Evolutionary conservation across 2,888 invertebrate genomes (phyloP).

Genomic region (Plagodis dolabraria): DNA sequence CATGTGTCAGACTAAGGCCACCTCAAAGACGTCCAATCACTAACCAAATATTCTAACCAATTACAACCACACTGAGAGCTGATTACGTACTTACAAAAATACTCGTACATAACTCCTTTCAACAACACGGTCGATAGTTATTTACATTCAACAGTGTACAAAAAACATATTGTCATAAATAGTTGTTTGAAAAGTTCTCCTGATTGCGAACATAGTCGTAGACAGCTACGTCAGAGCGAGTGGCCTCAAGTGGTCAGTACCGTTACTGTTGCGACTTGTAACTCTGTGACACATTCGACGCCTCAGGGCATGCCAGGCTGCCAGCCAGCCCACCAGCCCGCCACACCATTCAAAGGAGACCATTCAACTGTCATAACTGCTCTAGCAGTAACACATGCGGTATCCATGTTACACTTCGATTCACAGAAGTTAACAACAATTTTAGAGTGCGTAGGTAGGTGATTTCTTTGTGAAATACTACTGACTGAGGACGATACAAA

Average conservation of each 20-base stretch:
- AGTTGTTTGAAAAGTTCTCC: conserved; percentile 15
- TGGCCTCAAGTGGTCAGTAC: conserved; percentile 23
- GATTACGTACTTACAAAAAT: too few relatives aligned
- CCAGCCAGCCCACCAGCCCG: conserved; percentile 1
- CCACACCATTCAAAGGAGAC: conserved; percentile 18
- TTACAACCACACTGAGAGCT: neutral
- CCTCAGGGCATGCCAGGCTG: conserved; percentile 8
- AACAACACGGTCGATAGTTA: too few relatives aligned
- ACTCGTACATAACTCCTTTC: conserved; percentile 1
- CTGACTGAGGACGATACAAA: too few relatives aligned
- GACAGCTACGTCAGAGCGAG: conserved; percentile 20
- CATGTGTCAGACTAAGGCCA: too few relatives aligned
- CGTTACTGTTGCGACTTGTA: conserved; percentile 20
- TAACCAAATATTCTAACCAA: neutral
- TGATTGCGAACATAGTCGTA: conserved; percentile 26
- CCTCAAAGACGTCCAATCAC: too few relatives aligned
- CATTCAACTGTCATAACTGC: conserved; percentile 28
- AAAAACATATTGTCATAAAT: conserved; percentile 21
- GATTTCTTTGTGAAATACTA: too few relatives aligned
- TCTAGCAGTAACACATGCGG: neutral
- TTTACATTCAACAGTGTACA: too few relatives aligned
- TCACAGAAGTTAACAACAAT: too few relatives aligned
- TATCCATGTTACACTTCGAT: too few relatives aligned
- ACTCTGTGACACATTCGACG: conserved; percentile 27
- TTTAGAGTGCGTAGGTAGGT: too few relatives aligned